A percentile compares a stretch with the other conserved stretches of the same genome.
Conservation (phyloP, 2,797 vertebrate species). For the Alosa sapidissima region DNA sequence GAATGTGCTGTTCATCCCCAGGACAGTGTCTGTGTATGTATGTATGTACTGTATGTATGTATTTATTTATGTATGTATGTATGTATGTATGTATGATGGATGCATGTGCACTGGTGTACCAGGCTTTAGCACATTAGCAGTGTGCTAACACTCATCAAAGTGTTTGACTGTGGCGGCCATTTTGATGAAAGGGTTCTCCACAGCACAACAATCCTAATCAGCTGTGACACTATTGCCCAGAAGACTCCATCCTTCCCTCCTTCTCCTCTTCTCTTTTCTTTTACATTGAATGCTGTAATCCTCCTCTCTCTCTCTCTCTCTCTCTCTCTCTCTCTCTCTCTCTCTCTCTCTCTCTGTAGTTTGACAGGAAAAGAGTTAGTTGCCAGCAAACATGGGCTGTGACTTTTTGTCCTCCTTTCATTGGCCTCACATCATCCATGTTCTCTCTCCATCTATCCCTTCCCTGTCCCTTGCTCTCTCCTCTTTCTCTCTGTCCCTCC, state of each 20-base stretch:
- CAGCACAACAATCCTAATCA: slow-evolving; percentile 8
- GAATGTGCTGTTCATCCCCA: background rate
- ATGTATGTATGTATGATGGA: background rate
- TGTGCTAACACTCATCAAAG: slow-evolving; percentile 16
- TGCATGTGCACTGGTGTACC: slow-evolving; percentile 1
- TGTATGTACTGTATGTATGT: background rate
- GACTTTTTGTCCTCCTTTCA: background rate
- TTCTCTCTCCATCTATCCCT: background rate
- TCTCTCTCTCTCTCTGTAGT: background rate
- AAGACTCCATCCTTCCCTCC: background rate
- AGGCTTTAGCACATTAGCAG: background rate
- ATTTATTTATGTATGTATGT: too few relatives aligned
- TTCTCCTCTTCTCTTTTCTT: background rate
- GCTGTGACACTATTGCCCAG: background rate
- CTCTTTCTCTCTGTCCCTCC: background rate
- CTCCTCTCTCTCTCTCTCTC: background rate
- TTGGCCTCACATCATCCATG: too few relatives aligned
- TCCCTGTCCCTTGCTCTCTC: too few relatives aligned
- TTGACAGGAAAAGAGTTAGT: background rate
- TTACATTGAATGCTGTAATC: background rate
- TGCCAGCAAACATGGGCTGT: background rate
- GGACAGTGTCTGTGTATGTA: background rate
- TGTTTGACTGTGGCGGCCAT: slow-evolving; percentile 2
- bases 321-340: background rate
- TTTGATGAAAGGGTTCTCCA: background rate